phyloP scores from a whole-genome alignment of 2,113 vertebrate genomes.

The Eudyptes chrysolophus region DNA sequence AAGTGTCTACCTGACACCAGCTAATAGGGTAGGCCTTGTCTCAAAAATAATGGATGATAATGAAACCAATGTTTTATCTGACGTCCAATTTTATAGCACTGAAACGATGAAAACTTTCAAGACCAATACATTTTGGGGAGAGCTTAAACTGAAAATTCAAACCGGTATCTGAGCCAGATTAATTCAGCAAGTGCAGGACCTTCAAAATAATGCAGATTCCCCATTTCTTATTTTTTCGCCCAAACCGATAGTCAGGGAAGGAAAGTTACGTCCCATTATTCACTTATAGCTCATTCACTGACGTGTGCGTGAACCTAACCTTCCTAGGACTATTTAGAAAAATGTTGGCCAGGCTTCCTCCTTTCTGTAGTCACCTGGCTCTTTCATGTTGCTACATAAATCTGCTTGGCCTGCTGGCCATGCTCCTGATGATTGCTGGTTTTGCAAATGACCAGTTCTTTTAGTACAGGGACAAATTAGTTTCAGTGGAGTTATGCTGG shows the following conservation, averaged over 20 bases:
- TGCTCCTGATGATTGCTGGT: neutral
- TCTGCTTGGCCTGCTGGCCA: neutral
- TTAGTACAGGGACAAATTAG: neutral
- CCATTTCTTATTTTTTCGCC: neutral
- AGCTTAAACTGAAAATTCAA: neutral
- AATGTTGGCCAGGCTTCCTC: neutral
- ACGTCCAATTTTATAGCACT: neutral
- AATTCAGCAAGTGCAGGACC: neutral
- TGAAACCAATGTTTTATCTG: neutral
- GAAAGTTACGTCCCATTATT: neutral
- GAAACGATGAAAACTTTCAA: neutral
- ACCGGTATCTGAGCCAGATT: neutral
- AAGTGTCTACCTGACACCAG: neutral
- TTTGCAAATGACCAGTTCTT: neutral
- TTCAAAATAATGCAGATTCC: neutral
- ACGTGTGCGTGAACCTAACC: neutral
- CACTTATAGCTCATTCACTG: neutral
- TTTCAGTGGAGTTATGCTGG: neutral
- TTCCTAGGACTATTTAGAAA: neutral
- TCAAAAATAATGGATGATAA: neutral
- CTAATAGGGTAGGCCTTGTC: neutral
- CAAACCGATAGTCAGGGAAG: neutral
- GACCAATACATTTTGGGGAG: neutral
- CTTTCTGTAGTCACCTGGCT: neutral
- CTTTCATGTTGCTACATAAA: neutral